Evolutionary conservation across 2,888 invertebrate species (phyloP).

Genomic region (Eupithecia exiguata): DNA sequence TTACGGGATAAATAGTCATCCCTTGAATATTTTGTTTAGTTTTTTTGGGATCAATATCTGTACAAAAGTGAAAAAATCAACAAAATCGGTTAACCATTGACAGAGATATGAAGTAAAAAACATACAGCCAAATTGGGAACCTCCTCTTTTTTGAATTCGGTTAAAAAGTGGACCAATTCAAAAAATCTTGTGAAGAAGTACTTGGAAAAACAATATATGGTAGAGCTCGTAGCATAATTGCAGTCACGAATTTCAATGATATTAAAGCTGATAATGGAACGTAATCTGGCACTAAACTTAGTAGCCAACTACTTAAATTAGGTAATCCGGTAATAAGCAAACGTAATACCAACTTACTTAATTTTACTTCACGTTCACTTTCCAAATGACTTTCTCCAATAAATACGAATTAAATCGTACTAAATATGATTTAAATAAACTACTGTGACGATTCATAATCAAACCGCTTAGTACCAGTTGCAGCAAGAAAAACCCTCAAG

Average conservation of each 20-base stretch:
- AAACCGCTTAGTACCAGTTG: conserved; percentile 37
- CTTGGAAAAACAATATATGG: background rate
- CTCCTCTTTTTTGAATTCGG: no score
- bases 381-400: conserved; percentile 54
- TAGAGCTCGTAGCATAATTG: background rate
- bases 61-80: no score
- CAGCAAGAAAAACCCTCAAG: background rate
- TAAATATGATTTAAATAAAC: conserved; percentile 37
- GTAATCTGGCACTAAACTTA: conserved; percentile 16
- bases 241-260: background rate
- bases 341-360: conserved; percentile 32
- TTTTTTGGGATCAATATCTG: no score
- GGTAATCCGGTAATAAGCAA: conserved; percentile 32
- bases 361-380: conserved; percentile 44
- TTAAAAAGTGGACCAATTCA: no score
- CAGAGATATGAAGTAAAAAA: no score
- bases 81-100: no score
- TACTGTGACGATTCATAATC: conserved; percentile 35
- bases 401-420: conserved; percentile 54
- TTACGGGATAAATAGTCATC: no score
- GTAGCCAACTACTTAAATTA: conserved; percentile 15
- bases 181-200: no score
- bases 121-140: no score
- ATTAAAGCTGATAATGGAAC: conserved; percentile 9
- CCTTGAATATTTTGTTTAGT: no score